A percentile compares a stretch with the other conserved stretches of the same genome.
These are phyloP conservation scores for Latheticus oryzae DNA, from an alignment of 2,888 invertebrate species.

Conservation along the genomic window DNA sequence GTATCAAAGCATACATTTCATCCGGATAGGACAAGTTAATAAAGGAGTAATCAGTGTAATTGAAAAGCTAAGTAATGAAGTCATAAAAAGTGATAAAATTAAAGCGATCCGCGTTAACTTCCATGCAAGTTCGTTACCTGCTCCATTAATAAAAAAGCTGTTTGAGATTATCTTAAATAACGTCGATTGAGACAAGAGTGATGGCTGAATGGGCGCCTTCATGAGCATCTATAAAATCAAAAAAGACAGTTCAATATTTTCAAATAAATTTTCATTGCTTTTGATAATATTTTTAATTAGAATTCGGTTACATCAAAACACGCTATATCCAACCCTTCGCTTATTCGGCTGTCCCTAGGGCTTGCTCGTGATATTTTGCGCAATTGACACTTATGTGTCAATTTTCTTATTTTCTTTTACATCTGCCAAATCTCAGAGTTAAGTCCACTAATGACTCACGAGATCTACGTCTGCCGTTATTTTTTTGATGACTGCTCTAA, in stretches of 20 bases:
- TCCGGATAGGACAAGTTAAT: constrained; percentile 11
- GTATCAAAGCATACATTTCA: constrained; percentile 7
- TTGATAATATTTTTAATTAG: too few relatives aligned
- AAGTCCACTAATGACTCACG: constrained; percentile 29
- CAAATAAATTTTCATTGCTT: too few relatives aligned
- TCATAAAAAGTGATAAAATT: constrained; percentile 25
- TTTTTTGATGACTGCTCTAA: constrained; percentile 10
- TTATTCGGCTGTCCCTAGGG: too few relatives aligned
- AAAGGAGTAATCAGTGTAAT: constrained; percentile 25
- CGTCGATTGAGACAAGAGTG: constrained; percentile 17
- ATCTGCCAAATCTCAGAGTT: constrained; percentile 29
- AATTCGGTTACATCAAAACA: too few relatives aligned
- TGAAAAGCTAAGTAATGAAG: constrained; percentile 26
- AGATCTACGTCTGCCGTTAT: constrained; percentile 18
- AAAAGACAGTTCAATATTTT: too few relatives aligned
- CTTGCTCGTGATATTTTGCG: constrained; percentile 2
- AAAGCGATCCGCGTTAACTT: constrained; percentile 27
- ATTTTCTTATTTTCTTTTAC: constrained; percentile 13
- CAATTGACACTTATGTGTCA: constrained; percentile 30
- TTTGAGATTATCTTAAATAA: constrained; percentile 6
- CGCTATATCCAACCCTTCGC: too few relatives aligned
- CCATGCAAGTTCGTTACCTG: constrained; percentile 17
- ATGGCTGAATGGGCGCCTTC: constrained; percentile 17
- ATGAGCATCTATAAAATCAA: too few relatives aligned
- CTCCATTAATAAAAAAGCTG: constrained; percentile 27